These are phyloP conservation scores for Ceratina australensis DNA, from an alignment of 1,140 invertebrate species.

Conservation along the genomic window DNA sequence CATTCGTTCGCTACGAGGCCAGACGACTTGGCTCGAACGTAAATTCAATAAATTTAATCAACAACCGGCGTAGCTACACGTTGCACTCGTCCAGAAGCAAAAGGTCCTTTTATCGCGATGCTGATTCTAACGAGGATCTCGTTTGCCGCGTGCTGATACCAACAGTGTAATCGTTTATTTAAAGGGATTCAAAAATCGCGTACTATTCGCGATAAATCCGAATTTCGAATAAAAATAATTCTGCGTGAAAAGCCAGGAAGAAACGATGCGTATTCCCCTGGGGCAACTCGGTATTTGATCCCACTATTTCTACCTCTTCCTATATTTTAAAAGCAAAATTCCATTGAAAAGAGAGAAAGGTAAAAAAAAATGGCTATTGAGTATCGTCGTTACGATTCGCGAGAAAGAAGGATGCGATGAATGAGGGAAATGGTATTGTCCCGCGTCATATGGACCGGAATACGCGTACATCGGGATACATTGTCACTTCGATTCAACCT, in stretches of 20 bases:
- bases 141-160: no score
- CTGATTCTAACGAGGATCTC: no score
- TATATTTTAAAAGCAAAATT: constrained; percentile 9
- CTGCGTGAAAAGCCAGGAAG: no score
- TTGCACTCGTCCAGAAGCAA: no score
- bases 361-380: neutral
- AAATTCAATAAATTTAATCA: constrained; percentile 38
- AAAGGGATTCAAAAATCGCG: no score
- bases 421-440: neutral
- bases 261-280: no score
- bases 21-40: neutral
- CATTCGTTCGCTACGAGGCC: neutral
- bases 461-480: neutral
- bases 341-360: neutral
- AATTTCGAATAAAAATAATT: no score
- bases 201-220: no score
- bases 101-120: no score
- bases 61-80: neutral
- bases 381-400: neutral
- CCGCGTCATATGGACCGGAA: neutral
- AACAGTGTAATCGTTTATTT: no score
- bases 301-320: no score
- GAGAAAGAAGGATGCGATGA: neutral
- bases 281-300: no score
- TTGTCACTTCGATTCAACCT: neutral